Percentiles rank a stretch among this genome's conserved stretches.
Evolutionary conservation across 2,113 vertebrate genomes (phyloP).

Genomic region (Hirundichthys speculiger): DNA sequence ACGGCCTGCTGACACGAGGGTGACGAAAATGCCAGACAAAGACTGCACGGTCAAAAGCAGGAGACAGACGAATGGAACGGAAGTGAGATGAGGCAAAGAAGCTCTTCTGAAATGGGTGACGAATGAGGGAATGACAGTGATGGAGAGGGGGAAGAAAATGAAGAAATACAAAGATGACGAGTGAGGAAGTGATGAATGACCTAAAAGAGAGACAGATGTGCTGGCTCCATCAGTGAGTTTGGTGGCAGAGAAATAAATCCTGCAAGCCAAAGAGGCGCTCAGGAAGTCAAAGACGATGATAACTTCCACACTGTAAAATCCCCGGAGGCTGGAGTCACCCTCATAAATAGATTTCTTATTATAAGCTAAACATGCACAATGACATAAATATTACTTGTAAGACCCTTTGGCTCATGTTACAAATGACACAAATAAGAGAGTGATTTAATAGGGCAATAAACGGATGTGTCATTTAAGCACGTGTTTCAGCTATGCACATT

Average conservation of each 20-base stretch:
- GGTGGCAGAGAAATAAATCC: slow-evolving; percentile 42
- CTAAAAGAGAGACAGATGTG: slow-evolving; percentile 60
- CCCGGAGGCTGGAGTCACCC: slow-evolving; percentile 47
- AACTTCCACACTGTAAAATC: slow-evolving; percentile 6
- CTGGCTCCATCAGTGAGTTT: slow-evolving; percentile 24
- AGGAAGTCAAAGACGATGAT: slow-evolving; percentile 36
- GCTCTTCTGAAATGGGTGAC: slow-evolving; percentile 28
- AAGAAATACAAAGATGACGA: slow-evolving; percentile 67
- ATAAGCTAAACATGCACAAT: slow-evolving; percentile 55
- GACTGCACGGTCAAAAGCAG: slow-evolving; percentile 24
- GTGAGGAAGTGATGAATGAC: slow-evolving; percentile 71
- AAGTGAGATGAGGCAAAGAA: slow-evolving; percentile 23
- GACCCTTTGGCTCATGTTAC: slow-evolving; percentile 40
- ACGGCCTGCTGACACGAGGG: slow-evolving; percentile 25
- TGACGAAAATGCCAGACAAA: slow-evolving; percentile 29
- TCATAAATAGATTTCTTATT: slow-evolving; percentile 59
- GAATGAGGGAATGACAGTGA: slow-evolving; percentile 54
- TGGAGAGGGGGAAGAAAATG: slow-evolving; percentile 57
- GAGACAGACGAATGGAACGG: slow-evolving; percentile 52
- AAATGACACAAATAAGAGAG: slow-evolving; percentile 49
- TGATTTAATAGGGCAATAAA: slow-evolving; percentile 48
- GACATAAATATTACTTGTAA: slow-evolving; percentile 51
- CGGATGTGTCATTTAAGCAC: slow-evolving; percentile 6
- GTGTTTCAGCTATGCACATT: too few relatives aligned
- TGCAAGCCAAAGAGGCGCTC: slow-evolving; percentile 42